Conservation (phyloP, 2,113 vertebrate genomes). For the Clarias batrachus region DNA sequence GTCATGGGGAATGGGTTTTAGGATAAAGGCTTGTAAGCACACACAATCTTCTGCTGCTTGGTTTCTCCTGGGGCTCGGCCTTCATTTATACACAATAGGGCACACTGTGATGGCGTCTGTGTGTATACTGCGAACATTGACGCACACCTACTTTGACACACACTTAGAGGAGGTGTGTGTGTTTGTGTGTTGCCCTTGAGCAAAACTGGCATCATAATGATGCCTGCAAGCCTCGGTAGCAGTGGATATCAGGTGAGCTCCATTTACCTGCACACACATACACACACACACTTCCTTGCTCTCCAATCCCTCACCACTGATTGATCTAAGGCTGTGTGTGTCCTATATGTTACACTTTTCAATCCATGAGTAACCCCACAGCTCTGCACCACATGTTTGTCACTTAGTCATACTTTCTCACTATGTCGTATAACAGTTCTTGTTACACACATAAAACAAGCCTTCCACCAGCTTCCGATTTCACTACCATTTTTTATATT, state of each 20-base stretch:
- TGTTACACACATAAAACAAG: neutral
- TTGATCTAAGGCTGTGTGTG: neutral
- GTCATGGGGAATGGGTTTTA: neutral
- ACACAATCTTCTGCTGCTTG: slow-evolving; percentile 53
- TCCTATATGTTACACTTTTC: neutral
- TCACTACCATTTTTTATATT: neutral
- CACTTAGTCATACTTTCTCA: neutral
- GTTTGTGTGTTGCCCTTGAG: slow-evolving; percentile 47
- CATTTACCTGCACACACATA: slow-evolving; percentile 50
- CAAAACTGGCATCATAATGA: slow-evolving; percentile 49
- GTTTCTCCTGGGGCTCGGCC: slow-evolving; percentile 50
- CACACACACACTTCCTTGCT: neutral
- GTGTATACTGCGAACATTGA: slow-evolving; percentile 37
- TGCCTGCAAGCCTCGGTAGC: slow-evolving; percentile 49
- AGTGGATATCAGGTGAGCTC: slow-evolving; percentile 54
- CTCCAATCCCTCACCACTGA: neutral
- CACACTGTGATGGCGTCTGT: slow-evolving; percentile 57
- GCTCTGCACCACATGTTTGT: neutral
- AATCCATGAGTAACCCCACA: neutral
- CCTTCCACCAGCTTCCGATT: neutral
- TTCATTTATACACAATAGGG: slow-evolving; percentile 61
- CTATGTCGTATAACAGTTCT: neutral
- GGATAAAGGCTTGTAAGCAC: slow-evolving; percentile 45
- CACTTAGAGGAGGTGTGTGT: slow-evolving; percentile 20
- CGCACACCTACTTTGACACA: slow-evolving; percentile 17